These are phyloP conservation scores for Sylvia atricapilla DNA, from an alignment of 2,113 vertebrate species.

Conservation along the genomic window DNA sequence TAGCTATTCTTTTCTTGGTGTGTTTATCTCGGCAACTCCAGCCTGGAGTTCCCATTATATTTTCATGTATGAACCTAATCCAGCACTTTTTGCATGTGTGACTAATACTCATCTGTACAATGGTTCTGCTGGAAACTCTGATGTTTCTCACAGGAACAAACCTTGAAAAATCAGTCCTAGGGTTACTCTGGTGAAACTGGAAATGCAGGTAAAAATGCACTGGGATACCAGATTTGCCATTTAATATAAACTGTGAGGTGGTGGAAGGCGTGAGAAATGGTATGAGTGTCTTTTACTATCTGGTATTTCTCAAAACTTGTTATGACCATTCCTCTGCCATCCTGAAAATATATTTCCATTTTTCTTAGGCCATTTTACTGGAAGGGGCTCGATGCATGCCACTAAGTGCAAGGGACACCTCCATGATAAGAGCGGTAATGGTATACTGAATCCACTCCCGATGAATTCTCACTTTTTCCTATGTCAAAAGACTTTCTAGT, in stretches of 20 bases:
- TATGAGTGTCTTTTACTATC: neutral
- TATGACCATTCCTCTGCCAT: neutral
- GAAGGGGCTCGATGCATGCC: neutral
- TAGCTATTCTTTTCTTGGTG: neutral
- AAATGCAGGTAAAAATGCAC: neutral
- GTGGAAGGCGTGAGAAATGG: rapidly evolving
- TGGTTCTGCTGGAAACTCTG: neutral
- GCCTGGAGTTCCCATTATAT: neutral
- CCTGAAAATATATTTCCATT: neutral
- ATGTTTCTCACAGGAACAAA: neutral
- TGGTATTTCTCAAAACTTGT: neutral
- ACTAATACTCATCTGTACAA: neutral
- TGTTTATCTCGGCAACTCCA: neutral
- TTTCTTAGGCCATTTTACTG: neutral
- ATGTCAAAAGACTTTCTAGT: neutral
- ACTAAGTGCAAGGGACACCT: neutral
- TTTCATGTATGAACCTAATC: neutral
- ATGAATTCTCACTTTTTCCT: neutral
- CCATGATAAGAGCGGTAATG: neutral
- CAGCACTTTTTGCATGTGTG: neutral
- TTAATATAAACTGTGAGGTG: neutral
- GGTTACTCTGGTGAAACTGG: neutral
- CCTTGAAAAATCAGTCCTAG: neutral
- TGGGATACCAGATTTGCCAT: neutral
- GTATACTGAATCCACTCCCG: neutral